phyloP scores from a whole-genome alignment of 2,888 invertebrate species.

The Drosophila mettleri region DNA sequence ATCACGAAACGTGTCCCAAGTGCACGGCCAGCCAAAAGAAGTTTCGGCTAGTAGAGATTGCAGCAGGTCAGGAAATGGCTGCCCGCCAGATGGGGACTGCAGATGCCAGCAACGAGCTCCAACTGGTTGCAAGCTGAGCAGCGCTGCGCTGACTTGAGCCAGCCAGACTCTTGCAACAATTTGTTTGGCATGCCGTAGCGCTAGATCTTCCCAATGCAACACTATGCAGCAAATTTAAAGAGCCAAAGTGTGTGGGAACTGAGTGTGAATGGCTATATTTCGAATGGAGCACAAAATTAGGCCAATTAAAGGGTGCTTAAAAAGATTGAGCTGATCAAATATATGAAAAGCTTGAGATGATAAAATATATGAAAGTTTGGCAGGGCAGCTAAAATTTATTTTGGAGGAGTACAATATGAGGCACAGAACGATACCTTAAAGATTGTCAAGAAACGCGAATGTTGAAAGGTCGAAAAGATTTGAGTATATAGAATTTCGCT shows the following conservation, averaged over 20 bases:
- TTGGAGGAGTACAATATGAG: neutral
- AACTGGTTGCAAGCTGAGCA: constrained; percentile 4
- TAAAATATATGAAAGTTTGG: no score
- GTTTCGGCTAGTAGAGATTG: constrained; percentile 59
- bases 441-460: neutral
- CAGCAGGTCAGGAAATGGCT: constrained; percentile 64
- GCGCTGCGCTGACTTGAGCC: neutral
- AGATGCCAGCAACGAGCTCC: constrained; percentile 16
- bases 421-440: neutral
- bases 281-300: no score
- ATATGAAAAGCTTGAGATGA: no score
- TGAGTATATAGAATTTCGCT: no score
- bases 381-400: no score
- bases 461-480: no score
- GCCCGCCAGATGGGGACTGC: constrained; percentile 15
- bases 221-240: constrained; percentile 12
- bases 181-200: constrained; percentile 36
- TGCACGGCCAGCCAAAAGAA: constrained; percentile 57
- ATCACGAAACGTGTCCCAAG: constrained; percentile 85
- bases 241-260: neutral
- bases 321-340: no score
- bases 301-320: no score
- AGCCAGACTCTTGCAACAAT: constrained; percentile 29
- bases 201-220: constrained; percentile 10
- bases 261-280: neutral